Evolutionary conservation across 2,797 vertebrate genomes (phyloP).

Genomic region (Hyperoplus lanceolatus): DNA sequence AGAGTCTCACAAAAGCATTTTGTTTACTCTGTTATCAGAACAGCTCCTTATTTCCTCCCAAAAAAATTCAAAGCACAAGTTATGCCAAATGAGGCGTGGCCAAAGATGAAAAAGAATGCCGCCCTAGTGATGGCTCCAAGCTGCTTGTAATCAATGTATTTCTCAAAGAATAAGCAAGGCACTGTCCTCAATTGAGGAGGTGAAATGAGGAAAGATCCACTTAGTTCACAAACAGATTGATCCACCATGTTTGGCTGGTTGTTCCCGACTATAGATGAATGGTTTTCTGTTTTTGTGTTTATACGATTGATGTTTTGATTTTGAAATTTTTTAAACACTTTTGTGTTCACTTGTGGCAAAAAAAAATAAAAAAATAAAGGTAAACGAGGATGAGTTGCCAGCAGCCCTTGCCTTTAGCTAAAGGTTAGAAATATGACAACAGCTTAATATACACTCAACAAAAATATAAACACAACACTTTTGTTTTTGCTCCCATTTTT

Average conservation of each 20-base stretch:
- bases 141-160: conserved; percentile 28
- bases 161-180: conserved; percentile 28
- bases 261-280: not conserved
- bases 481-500: too few species aligned
- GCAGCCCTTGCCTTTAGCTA: conserved; percentile 16
- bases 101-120: conserved; percentile 56
- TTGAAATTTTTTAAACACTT: too few species aligned
- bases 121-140: conserved; percentile 24
- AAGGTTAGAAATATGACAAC: conserved; percentile 36
- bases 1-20: conserved; percentile 31
- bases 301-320: too few species aligned
- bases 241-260: conserved; percentile 9
- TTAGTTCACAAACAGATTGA: conserved; percentile 27
- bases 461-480: too few species aligned
- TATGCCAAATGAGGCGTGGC: conserved; percentile 28
- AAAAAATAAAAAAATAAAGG: too few species aligned
- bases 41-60: conserved; percentile 22
- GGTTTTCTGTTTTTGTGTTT: too few species aligned
- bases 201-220: conserved; percentile 34
- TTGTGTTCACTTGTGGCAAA: too few species aligned
- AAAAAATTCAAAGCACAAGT: conserved; percentile 14
- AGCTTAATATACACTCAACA: not conserved
- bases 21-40: conserved; percentile 19
- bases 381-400: conserved; percentile 9
- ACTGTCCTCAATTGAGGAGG: not conserved